A percentile compares a stretch with the other conserved stretches of the same genome.
Evolutionary conservation across 2,888 invertebrate species (phyloP).

Genomic region (Aethes cnicana): DNA sequence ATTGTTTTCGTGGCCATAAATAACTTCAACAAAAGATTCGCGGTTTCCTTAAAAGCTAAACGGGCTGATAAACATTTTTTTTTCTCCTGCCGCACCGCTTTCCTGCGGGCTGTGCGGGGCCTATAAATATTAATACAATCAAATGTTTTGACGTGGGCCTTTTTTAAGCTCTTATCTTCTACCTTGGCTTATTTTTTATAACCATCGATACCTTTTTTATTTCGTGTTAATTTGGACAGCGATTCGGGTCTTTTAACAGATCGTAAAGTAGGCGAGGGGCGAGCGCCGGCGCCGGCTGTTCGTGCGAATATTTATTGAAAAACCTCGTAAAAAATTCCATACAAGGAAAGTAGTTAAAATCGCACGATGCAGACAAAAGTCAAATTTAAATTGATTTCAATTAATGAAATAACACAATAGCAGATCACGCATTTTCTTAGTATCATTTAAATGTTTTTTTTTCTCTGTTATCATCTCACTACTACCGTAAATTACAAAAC

Average conservation of each 20-base stretch:
- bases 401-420: no score
- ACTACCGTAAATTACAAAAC: constrained; percentile 15
- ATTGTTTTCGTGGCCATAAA: constrained; percentile 80
- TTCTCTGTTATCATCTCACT: no score
- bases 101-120: constrained; percentile 76
- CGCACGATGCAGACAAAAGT: no score
- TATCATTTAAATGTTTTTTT: no score
- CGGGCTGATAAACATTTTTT: constrained; percentile 81
- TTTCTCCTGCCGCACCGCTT: constrained; percentile 62
- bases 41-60: constrained; percentile 82
- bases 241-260: constrained; percentile 82
- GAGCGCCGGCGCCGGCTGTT: constrained; percentile 68
- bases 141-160: constrained; percentile 82
- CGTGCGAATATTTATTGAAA: constrained; percentile 34
- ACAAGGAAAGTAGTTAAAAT: no score
- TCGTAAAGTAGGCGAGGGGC: constrained; percentile 74
- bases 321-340: not conserved
- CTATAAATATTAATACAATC: constrained; percentile 83
- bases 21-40: constrained; percentile 79
- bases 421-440: no score
- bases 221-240: constrained; percentile 82
- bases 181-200: constrained; percentile 78
- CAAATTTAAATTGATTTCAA: not conserved
- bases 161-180: constrained; percentile 81
- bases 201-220: constrained; percentile 77